Conservation (phyloP, 2,797 vertebrate species). For the Dromococcyx pavoninus region DNA sequence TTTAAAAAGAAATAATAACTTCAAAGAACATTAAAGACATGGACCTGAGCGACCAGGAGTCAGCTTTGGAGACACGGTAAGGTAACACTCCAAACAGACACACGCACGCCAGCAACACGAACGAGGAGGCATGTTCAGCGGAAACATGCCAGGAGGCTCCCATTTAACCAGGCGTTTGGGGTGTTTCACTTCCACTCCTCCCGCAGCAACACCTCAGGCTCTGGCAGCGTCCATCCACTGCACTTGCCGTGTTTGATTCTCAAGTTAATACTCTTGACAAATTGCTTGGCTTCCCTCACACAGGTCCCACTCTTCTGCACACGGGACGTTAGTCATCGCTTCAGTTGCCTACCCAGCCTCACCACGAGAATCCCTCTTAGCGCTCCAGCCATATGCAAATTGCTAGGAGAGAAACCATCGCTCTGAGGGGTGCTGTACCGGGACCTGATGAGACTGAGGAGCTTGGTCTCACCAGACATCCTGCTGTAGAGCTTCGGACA, state of each 20-base stretch:
- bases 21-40: constrained; percentile 46
- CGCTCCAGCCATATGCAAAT: neutral
- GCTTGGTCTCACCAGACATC: neutral
- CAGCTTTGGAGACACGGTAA: neutral
- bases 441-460: neutral
- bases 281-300: neutral
- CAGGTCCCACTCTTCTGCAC: neutral
- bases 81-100: constrained; percentile 49
- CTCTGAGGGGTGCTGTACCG: neutral
- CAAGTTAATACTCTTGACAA: neutral
- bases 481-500: neutral
- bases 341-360: neutral
- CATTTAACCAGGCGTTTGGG: neutral
- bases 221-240: neutral
- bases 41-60: constrained; percentile 5
- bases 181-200: constrained; percentile 11
- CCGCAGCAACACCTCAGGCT: neutral
- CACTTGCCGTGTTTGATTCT: neutral
- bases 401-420: neutral
- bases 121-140: neutral
- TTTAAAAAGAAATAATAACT: constrained; percentile 44
- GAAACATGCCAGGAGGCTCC: constrained; percentile 43
- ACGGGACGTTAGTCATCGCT: neutral
- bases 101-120: neutral
- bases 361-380: neutral